Base-by-base conservation (phyloP, 2,888 invertebrate species). In the Cryptus viduatorius region DNA sequence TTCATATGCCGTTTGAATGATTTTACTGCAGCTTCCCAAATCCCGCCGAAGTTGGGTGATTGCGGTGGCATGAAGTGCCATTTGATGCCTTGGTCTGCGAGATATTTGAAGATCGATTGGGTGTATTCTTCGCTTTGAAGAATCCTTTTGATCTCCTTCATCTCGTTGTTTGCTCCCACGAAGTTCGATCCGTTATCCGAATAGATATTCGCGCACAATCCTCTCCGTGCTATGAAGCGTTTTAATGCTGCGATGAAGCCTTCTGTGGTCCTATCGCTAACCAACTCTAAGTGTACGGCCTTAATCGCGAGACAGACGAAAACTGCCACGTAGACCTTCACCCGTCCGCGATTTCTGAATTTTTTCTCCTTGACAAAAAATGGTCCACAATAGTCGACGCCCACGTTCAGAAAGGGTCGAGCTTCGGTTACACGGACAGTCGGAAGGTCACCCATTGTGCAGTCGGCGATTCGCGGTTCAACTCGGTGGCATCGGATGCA, bases 371-470 rank as follows among this genome's bases (percentile, higher is more conserved):
- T 37, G 37, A 37, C 2, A 2, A 37, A 37, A 37, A 37, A 37
- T 1, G 37, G 37, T 2, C 37, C 37, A 2, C 37, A 37, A 4
- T 37, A 37, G 2, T 37, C 37, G 2, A 37, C 37, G 37, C 90
- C 90, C 53, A 79, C 65, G 12, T 82, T 78, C 3, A 56, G 59
- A 84, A 91, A 90, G 65, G 91, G 87, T 12, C 86, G 82, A 5
- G 83, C 42, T n/a, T 86, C 86, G 0, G 78, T 88, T 0, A 90
- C 89, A 44, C 91, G 65, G 4, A 80, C 50, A 5, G 12, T 37
- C 1, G 91, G 91, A 37, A 91, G 84, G 37, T 91, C 64, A 10
- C 88, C 90, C 91, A 91, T 92, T 0, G 86, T 7, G 31, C 87
- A 88, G 2, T 68, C 37, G 3, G 50, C 19, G 10, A 46, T 3